Percentiles rank a stretch among this genome's conserved stretches.
phyloP scores from a whole-genome alignment of 2,888 invertebrate species.

The Mimachlamys varia region DNA sequence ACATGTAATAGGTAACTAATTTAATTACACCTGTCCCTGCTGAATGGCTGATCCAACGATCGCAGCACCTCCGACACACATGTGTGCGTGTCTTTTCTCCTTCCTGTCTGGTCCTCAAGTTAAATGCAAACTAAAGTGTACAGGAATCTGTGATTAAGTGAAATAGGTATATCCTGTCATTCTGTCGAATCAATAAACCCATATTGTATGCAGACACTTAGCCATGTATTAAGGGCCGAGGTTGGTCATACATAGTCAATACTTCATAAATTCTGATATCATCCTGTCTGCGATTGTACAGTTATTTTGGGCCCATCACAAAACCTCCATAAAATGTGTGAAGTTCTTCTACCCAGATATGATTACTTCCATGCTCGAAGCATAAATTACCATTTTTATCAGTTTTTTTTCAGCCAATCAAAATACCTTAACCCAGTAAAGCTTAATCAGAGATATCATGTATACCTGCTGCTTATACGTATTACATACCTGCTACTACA shows the following conservation, averaged over 20 bases:
- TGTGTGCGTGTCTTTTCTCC: not conserved
- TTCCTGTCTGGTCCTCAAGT: not conserved
- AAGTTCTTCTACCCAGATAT: not conserved
- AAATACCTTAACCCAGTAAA: not conserved
- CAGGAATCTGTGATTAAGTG: slow-evolving; percentile 9
- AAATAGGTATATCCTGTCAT: not conserved
- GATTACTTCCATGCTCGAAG: not conserved
- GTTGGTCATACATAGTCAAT: not conserved
- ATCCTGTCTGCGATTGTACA: not conserved
- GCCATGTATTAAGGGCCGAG: not conserved
- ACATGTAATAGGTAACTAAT: slow-evolving; percentile 30
- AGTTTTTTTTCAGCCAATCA: too few relatives aligned
- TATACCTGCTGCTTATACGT: not conserved
- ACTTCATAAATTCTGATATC: not conserved
- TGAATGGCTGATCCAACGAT: not conserved
- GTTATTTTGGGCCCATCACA: not conserved
- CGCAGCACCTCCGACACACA: not conserved
- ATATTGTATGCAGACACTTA: not conserved
- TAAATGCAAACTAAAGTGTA: not conserved
- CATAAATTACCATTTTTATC: slow-evolving; percentile 5
- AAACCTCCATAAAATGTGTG: not conserved
- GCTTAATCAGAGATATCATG: not conserved
- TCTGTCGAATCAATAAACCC: not conserved
- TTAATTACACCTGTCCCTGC: not conserved
- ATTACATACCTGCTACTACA: too few relatives aligned